phyloP scores from a whole-genome alignment of 2,888 invertebrate genomes.

The Eueremaeus valkanovi region DNA sequence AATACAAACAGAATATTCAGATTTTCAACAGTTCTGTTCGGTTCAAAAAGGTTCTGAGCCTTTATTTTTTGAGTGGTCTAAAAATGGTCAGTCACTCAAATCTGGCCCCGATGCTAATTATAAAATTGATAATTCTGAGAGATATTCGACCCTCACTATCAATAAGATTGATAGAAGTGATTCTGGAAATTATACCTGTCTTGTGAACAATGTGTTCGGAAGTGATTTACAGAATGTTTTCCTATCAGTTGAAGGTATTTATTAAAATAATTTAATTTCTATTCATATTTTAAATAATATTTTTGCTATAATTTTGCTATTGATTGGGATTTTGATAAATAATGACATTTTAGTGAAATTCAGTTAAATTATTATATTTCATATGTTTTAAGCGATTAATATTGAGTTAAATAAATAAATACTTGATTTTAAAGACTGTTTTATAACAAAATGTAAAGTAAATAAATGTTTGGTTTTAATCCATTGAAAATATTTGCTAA shows the following conservation, averaged over 20 bases:
- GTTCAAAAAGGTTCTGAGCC: background rate
- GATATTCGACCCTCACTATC: conserved; percentile 41
- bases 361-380: no score
- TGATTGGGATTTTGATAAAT: conserved; percentile 43
- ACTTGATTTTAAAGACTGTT: no score
- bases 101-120: background rate
- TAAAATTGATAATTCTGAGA: background rate
- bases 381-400: no score
- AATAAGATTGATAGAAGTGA: conserved; percentile 38
- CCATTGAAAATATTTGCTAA: no score
- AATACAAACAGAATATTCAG: background rate
- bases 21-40: background rate
- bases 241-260: conserved; percentile 22
- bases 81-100: conserved; percentile 7
- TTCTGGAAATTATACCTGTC: conserved; percentile 46
- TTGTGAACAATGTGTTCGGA: conserved; percentile 40
- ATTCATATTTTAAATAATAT: background rate
- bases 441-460: no score
- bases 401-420: no score
- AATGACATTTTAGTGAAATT: conserved; percentile 36
- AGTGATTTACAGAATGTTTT: conserved; percentile 10
- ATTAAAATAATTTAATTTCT: background rate
- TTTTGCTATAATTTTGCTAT: conserved; percentile 37
- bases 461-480: no score
- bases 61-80: conserved; percentile 40